Percentiles rank a stretch among this genome's conserved stretches.
These are phyloP conservation scores for Scortum barcoo DNA, from an alignment of 2,113 vertebrate genomes.

Conservation along the genomic window DNA sequence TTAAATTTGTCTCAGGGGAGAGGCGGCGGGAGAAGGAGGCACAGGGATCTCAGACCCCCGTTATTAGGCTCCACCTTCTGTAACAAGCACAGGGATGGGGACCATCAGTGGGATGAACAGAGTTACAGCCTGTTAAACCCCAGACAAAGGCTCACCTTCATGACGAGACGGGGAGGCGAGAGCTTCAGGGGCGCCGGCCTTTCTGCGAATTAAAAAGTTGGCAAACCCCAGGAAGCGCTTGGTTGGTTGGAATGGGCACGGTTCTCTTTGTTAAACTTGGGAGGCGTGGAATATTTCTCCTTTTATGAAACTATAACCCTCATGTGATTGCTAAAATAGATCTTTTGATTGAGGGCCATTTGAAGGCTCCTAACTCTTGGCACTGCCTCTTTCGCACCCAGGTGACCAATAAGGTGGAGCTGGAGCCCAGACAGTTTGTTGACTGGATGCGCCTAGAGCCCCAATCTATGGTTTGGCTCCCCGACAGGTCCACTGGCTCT, in stretches of 20 bases:
- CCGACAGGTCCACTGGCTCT: too few relatives aligned
- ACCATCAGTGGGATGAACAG: too few relatives aligned
- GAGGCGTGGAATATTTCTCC: too few relatives aligned
- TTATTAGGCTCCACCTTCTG: slow-evolving; percentile 57
- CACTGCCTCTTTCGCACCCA: slow-evolving; percentile 63
- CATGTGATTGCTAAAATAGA: slow-evolving; percentile 26
- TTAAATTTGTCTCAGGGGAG: slow-evolving; percentile 63
- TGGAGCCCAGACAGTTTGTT: slow-evolving; percentile 93
- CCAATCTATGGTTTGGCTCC: slow-evolving; percentile 98
- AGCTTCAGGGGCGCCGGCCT: too few relatives aligned
- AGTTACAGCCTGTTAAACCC: slow-evolving; percentile 44
- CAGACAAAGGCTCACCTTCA: too few relatives aligned
- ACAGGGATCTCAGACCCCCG: too few relatives aligned
- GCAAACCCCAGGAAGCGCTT: too few relatives aligned
- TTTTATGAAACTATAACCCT: slow-evolving; percentile 44
- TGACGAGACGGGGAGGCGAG: too few relatives aligned
- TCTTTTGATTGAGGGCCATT: too few relatives aligned
- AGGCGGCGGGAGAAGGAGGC: too few relatives aligned
- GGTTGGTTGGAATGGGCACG: too few relatives aligned
- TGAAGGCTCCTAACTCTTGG: background rate
- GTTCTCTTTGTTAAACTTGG: slow-evolving; percentile 21
- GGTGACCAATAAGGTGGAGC: slow-evolving; percentile 95
- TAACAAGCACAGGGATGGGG: too few relatives aligned
- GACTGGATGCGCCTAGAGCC: slow-evolving; percentile 98
- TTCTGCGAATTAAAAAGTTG: background rate